Evolutionary conservation across 2,113 vertebrate genomes (phyloP).

Genomic region (Kryptolebias marmoratus): DNA sequence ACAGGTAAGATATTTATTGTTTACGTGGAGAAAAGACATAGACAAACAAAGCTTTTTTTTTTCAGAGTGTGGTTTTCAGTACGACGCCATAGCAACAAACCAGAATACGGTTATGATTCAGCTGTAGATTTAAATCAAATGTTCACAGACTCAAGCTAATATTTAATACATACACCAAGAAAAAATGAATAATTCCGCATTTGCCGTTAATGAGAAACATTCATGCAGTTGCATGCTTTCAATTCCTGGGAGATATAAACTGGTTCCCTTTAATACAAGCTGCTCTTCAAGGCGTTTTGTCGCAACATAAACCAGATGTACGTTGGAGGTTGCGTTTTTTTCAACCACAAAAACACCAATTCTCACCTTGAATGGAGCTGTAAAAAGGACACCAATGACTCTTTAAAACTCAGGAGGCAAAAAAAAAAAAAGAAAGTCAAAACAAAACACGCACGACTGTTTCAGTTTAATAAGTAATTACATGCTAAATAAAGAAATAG

Average conservation of each 20-base stretch:
- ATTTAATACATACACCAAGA: constrained; percentile 10
- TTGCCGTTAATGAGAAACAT: constrained; percentile 57
- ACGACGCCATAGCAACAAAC: background rate
- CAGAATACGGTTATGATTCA: no score
- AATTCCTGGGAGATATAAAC: constrained; percentile 53
- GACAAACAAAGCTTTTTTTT: no score
- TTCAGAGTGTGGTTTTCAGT: no score
- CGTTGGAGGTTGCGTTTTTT: constrained; percentile 33
- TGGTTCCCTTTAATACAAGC: constrained; percentile 45
- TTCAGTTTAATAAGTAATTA: constrained; percentile 46
- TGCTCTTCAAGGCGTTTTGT: constrained; percentile 52
- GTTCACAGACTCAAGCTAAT: constrained; percentile 1
- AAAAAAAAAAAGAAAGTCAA: background rate
- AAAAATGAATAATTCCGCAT: constrained; percentile 33
- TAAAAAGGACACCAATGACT: constrained; percentile 13
- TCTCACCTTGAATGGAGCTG: constrained; percentile 1
- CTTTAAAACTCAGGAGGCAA: constrained; percentile 4
- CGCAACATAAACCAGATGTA: constrained; percentile 71
- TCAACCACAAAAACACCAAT: constrained; percentile 27
- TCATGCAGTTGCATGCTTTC: constrained; percentile 39
- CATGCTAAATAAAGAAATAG: constrained; percentile 47
- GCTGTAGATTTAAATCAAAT: background rate
- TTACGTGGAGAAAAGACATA: no score
- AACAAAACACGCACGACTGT: background rate
- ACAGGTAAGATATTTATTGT: no score